Evolutionary conservation across 2,888 invertebrate genomes (phyloP), one percentile per base, ranked within the genome.

Genomic region (Pterobdella sp.): DNA sequence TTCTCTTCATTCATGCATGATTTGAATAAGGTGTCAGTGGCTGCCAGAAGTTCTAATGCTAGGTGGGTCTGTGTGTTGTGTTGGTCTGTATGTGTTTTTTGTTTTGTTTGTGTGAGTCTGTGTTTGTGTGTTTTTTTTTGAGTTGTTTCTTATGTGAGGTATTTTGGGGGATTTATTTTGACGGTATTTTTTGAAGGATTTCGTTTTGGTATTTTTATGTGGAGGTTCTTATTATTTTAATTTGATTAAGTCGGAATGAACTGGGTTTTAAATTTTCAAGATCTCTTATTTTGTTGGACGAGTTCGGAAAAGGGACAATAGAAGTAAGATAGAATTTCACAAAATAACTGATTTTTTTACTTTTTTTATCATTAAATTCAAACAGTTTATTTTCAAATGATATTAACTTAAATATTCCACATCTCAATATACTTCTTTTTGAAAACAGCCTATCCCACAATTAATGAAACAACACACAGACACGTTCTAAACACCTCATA

Each of bases 1-100:
- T 87, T 92, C 83, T 94, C 93, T 1, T 89, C 91, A 1, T 95
- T 94, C 83, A 88, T 92, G 83, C 88, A 90, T 60, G 93, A 93
- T 80, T 84, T 94, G 71, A 88, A 89, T 80, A 92, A 93, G 87
- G 91, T 93, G n/a, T 52, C 68, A 7, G 32, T 34, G 26, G 68
- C 74, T 26, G 18, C 68, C 52, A n/a, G 22, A 3, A 56, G 32
- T 29, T 37, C 60, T 36, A 81, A 63, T 79, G 63, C 31, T 31
- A 35, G 92, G 60, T 42, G 49, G 10, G 10, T 42, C 10, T 42
- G 49, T 42, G 49, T 42, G 42, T 7, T 42, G 42, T 42, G 42
- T 18, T 42, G 42, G 42, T 42, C 42, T 18, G 42, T 14, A 42
- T 42, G 42, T 42, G 42, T 14, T 14, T 42, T 7, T 7, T 42